phyloP scores from a whole-genome alignment of 2,113 vertebrate species.

The Cyphomyrus discorhynchus region DNA sequence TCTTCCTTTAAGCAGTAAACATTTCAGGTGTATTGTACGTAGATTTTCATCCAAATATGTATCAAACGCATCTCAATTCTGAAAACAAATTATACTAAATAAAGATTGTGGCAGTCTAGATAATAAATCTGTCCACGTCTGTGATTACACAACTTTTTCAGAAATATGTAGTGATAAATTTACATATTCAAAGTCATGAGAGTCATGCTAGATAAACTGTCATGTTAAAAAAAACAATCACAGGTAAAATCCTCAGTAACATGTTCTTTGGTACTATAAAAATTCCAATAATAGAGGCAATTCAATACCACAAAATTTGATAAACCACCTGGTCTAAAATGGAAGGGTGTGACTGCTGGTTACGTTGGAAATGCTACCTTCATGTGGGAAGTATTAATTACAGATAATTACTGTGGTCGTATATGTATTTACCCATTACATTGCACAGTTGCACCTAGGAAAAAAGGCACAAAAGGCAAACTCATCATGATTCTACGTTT shows the following conservation, averaged over 20 bases:
- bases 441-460: neutral
- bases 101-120: neutral
- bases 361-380: neutral
- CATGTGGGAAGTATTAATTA: neutral
- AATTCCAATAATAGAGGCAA: neutral
- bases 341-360: neutral
- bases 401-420: slow-evolving; percentile 4
- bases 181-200: neutral
- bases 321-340: neutral
- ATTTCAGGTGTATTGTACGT: neutral
- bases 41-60: neutral
- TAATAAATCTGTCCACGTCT: neutral
- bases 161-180: neutral
- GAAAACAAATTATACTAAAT: neutral
- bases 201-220: neutral
- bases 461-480: neutral
- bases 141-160: neutral
- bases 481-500: neutral
- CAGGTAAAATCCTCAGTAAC: neutral
- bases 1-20: neutral
- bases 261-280: neutral
- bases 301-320: neutral
- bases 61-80: neutral
- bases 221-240: neutral
- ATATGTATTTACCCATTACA: slow-evolving; percentile 9